Evolutionary conservation across 2,888 invertebrate species (phyloP), one percentile per base, ranked within the genome.

Genomic region (Cephus sareptanus): DNA sequence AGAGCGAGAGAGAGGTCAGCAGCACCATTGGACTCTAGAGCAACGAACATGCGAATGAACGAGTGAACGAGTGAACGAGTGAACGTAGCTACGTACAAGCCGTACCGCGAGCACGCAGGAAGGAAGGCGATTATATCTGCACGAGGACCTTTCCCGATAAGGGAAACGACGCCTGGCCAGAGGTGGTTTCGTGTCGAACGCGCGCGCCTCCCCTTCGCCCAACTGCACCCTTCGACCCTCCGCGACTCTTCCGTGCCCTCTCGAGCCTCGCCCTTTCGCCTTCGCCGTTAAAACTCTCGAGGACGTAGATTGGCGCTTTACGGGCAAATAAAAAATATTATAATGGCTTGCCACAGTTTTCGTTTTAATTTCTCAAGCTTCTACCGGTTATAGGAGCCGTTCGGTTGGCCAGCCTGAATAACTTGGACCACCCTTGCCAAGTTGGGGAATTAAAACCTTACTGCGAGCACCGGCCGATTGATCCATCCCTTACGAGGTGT

Each of bases 71-170:
- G n/a, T 15, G 40, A 40, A 40, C 71, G 71, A 69, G 70, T 68
- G 76, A 69, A 69, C 76, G 34, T 11, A 35, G 69, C 70, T 11
- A 34, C 68, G 34, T 69, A 35, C 74, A 37, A 40, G 40, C 15
- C 23, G 40, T 40, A 23, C 6, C 77, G 77, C 77, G 80, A 81
- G 81, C 77, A 74, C 77, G 81, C 80, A 81, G 80, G 80, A 78
- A 80, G 81, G 81, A 71, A 75, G 69, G 74, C 82, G 84, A 86
- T 86, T 87, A 85, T 82, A 87, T 87, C 87, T 84, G 80, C 79
- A 79, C 76, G 79, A 79, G 79, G 82, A 84, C 83, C 80, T 82
- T 79, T 80, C 78, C 82, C 86, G 87, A 87, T 87, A 87, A 87
- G 83, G 83, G 30, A 70, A 34, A 34, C 34, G 34, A 70, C 71